These are phyloP conservation scores for Diplodus puntazzo DNA, from an alignment of 2,797 vertebrate species.

Conservation along the genomic window DNA sequence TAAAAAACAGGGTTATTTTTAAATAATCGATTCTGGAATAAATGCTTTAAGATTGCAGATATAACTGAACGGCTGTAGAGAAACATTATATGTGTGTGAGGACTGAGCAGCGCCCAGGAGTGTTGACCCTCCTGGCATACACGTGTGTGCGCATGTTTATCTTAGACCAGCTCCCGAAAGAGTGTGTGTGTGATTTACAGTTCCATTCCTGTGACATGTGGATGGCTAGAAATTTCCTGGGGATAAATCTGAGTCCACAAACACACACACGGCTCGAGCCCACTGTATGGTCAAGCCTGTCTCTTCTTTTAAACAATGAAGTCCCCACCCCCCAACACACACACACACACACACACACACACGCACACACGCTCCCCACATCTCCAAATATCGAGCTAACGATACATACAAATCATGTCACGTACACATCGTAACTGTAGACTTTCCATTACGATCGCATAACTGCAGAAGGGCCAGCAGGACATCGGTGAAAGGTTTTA, in stretches of 20 bases:
- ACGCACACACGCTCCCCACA: constrained; percentile 19
- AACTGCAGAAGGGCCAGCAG: constrained; percentile 64
- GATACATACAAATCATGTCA: constrained; percentile 63
- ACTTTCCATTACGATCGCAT: constrained; percentile 72
- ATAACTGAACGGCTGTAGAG: background rate
- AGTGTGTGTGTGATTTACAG: constrained; percentile 30
- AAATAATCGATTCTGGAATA: background rate
- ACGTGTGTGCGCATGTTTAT: constrained; percentile 31
- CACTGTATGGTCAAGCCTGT: constrained; percentile 19
- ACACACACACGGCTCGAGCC: constrained; percentile 1
- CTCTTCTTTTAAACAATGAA: constrained; percentile 22
- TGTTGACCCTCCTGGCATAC: constrained; percentile 9
- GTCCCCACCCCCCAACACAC: too few relatives aligned
- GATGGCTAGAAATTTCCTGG: constrained; percentile 26
- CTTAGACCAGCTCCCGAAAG: background rate
- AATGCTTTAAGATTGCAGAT: background rate
- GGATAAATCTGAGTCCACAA: constrained; percentile 43
- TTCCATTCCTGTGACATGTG: constrained; percentile 20
- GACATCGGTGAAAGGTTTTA: constrained; percentile 70
- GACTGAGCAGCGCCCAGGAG: background rate
- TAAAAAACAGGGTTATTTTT: background rate
- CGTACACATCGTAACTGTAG: constrained; percentile 47
- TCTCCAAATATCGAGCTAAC: constrained; percentile 41
- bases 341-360: background rate
- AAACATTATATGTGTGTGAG: constrained; percentile 11